Conservation (phyloP, 1,140 invertebrate genomes). For the Drosophila cardini region DNA sequence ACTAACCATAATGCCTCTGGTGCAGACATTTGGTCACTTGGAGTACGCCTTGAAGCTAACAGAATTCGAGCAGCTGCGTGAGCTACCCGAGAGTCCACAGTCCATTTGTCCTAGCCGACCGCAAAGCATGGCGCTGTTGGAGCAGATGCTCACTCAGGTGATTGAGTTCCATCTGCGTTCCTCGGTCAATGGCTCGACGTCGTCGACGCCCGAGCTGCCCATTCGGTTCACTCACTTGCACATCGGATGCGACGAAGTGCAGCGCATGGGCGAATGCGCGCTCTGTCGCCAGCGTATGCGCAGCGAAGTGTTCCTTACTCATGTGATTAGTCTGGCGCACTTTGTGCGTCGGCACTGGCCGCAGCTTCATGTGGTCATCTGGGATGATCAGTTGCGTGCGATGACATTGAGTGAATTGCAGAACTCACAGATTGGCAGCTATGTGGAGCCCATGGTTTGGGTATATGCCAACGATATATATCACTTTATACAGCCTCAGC, state of each 20-base stretch:
- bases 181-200: conserved; percentile 31
- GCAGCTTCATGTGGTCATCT: conserved; percentile 91
- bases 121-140: conserved; percentile 89
- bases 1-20: conserved; percentile 94
- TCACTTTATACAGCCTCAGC: conserved; percentile 85
- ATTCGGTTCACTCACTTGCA: conserved; percentile 90
- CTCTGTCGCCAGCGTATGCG: conserved; percentile 87
- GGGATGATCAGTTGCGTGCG: conserved; percentile 97
- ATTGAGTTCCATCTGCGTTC: conserved; percentile 74
- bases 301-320: conserved; percentile 89
- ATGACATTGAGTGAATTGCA: conserved; percentile 89
- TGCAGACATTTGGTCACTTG: conserved; percentile 98
- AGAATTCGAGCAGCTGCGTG: conserved; percentile 91
- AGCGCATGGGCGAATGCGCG: conserved; percentile 92
- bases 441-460: conserved; percentile 96
- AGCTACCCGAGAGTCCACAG: conserved; percentile 91
- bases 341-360: conserved; percentile 88
- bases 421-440: conserved; percentile 89
- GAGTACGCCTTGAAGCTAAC: conserved; percentile 95
- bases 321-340: conserved; percentile 88
- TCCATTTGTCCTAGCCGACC: conserved; percentile 93
- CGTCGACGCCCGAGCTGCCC: conserved; percentile 81
- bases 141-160: conserved; percentile 94
- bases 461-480: conserved; percentile 89
- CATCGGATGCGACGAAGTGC: conserved; percentile 93